Evolutionary conservation across 2,888 invertebrate genomes (phyloP).

Genomic region (Alsophila aescularia): DNA sequence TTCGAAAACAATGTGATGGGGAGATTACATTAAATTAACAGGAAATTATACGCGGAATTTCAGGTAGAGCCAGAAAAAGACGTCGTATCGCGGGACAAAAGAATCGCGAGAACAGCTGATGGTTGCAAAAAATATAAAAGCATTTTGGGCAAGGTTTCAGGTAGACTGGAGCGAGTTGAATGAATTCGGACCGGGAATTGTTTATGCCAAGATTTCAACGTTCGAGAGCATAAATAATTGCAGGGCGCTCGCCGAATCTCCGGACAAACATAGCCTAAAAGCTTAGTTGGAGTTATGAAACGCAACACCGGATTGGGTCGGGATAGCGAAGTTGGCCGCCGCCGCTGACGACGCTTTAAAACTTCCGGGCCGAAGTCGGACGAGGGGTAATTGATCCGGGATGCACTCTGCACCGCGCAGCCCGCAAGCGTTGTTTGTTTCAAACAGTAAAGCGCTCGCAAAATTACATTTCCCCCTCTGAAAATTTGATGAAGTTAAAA

Average conservation of each 20-base stretch:
- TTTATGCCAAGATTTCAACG: constrained; percentile 17
- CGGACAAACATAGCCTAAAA: constrained; percentile 38
- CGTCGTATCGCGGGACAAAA: constrained; percentile 32
- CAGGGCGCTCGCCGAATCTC: constrained; percentile 33
- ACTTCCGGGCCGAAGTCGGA: constrained; percentile 52
- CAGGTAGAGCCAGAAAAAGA: constrained; percentile 32
- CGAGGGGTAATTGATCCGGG: constrained; percentile 58
- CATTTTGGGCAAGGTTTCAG: constrained; percentile 31
- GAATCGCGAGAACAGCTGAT: constrained; percentile 38
- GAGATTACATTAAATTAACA: constrained; percentile 27
- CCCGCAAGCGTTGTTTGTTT: constrained; percentile 52
- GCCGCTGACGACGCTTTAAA: constrained; percentile 55
- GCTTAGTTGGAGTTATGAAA: constrained; percentile 48
- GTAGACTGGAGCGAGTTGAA: constrained; percentile 28
- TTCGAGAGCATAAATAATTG: constrained; percentile 12
- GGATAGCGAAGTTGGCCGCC: constrained; percentile 55
- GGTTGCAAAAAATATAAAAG: constrained; percentile 33
- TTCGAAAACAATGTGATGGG: constrained; percentile 9
- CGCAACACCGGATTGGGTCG: constrained; percentile 44
- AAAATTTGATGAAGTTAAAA: constrained; percentile 34
- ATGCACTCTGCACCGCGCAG: constrained; percentile 53
- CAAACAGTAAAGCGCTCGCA: constrained; percentile 31
- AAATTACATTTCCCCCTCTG: constrained; percentile 33
- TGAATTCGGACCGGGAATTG: constrained; percentile 18
- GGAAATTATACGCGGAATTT: constrained; percentile 27